Conservation (phyloP, 2,888 invertebrate species). For the Pristionchus arcanus region DNA sequence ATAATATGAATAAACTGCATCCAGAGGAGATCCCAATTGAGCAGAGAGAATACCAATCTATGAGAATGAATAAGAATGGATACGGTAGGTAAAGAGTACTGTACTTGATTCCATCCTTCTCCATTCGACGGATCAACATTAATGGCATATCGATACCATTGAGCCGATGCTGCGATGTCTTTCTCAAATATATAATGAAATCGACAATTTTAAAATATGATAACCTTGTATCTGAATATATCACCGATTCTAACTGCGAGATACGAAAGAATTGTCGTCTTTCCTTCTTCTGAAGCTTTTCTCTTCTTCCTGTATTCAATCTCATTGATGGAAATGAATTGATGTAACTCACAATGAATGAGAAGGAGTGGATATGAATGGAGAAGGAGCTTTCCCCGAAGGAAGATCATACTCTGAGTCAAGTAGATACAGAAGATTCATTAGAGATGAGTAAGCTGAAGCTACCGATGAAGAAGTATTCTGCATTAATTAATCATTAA, state of each 20-base stretch:
- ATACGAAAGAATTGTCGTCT: constrained; percentile 12
- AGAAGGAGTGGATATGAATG: constrained; percentile 25
- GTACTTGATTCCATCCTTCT: constrained; percentile 66
- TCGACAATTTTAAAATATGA: neutral
- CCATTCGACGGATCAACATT: constrained; percentile 60
- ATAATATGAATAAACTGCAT: constrained; percentile 62
- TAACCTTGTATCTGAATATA: constrained; percentile 67
- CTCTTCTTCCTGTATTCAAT: neutral
- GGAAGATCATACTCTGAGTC: constrained; percentile 30
- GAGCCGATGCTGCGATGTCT: constrained; percentile 53
- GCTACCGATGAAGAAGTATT: neutral
- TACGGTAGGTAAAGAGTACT: constrained; percentile 51
- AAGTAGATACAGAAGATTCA: neutral
- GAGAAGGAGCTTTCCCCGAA: neutral
- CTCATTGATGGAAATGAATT: neutral
- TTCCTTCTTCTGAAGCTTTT: constrained; percentile 31
- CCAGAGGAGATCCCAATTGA: constrained; percentile 45
- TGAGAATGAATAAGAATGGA: neutral
- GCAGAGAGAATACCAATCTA: constrained; percentile 50
- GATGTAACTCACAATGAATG: constrained; percentile 29
- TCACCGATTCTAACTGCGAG: constrained; percentile 66
- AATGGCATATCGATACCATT: constrained; percentile 60
- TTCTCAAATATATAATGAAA: constrained; percentile 52
- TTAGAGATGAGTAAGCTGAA: neutral
- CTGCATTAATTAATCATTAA: neutral